phyloP scores from a whole-genome alignment of 1,140 invertebrate genomes.

The Bombus waltoni region DNA sequence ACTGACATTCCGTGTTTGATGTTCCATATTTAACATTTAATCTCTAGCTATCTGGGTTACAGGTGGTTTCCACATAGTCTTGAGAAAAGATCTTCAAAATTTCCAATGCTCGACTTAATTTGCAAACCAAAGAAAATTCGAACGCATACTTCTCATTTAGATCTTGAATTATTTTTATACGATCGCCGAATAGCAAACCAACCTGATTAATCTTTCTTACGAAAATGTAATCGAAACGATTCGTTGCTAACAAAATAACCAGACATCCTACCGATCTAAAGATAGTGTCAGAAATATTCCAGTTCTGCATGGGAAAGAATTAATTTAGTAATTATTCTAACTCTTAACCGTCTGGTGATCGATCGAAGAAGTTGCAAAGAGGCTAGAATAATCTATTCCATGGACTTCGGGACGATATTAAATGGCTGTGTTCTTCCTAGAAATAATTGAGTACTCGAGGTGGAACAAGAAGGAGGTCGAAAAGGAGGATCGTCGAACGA shows the following conservation, averaged over 20 bases:
- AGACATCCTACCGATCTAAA: not conserved
- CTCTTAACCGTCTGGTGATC: not conserved
- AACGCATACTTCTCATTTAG: too few relatives aligned
- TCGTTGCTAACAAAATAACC: not conserved
- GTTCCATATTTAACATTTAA: too few relatives aligned
- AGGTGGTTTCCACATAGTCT: too few relatives aligned
- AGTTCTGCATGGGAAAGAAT: not conserved
- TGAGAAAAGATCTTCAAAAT: too few relatives aligned
- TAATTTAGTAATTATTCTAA: not conserved
- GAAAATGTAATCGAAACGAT: too few relatives aligned
- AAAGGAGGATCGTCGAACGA: not conserved
- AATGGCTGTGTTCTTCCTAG: not conserved
- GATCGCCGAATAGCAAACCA: too few relatives aligned
- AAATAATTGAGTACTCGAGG: constrained; percentile 10
- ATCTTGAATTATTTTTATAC: too few relatives aligned
- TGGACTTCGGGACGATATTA: not conserved
- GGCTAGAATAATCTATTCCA: not conserved
- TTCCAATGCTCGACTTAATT: too few relatives aligned
- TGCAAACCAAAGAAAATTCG: too few relatives aligned
- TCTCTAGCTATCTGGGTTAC: too few relatives aligned
- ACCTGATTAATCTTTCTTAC: too few relatives aligned
- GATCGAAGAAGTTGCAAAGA: not conserved
- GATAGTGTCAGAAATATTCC: not conserved
- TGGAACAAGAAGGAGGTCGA: not conserved
- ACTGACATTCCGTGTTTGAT: too few relatives aligned